These are phyloP conservation scores for Scaptomyza reducta DNA, from an alignment of 2,888 invertebrate species.

Conservation along the genomic window DNA sequence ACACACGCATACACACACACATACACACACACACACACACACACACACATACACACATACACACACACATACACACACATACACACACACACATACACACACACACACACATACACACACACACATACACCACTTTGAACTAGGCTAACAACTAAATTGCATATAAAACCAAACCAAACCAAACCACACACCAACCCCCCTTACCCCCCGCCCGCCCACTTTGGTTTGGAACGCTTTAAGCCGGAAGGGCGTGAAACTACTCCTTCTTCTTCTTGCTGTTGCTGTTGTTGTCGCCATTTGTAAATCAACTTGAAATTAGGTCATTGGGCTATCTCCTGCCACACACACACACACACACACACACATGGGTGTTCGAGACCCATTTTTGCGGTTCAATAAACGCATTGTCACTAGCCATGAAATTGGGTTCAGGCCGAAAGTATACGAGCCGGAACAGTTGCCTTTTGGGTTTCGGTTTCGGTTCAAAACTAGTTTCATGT, in stretches of 20 bases:
- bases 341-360: no score
- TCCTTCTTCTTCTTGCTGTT: constrained; percentile 32
- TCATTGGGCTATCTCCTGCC: constrained; percentile 79
- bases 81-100: background rate
- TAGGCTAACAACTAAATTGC: constrained; percentile 52
- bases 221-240: constrained; percentile 1
- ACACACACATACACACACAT: constrained; percentile 1
- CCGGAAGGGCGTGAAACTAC: constrained; percentile 56
- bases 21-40: background rate
- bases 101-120: no score
- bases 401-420: constrained; percentile 58
- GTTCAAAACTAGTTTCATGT: background rate
- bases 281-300: constrained; percentile 43
- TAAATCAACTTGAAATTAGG: constrained; percentile 80
- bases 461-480: background rate
- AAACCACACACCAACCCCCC: background rate
- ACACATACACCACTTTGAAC: constrained; percentile 42
- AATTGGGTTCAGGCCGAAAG: constrained; percentile 32
- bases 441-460: background rate
- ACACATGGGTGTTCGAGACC: constrained; percentile 21
- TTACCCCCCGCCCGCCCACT: constrained; percentile 2
- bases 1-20: background rate
- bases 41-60: no score
- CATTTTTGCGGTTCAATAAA: constrained; percentile 67
- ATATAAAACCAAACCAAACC: constrained; percentile 15